phyloP scores from a whole-genome alignment of 2,888 invertebrate species.

The Unio delphinus region DNA sequence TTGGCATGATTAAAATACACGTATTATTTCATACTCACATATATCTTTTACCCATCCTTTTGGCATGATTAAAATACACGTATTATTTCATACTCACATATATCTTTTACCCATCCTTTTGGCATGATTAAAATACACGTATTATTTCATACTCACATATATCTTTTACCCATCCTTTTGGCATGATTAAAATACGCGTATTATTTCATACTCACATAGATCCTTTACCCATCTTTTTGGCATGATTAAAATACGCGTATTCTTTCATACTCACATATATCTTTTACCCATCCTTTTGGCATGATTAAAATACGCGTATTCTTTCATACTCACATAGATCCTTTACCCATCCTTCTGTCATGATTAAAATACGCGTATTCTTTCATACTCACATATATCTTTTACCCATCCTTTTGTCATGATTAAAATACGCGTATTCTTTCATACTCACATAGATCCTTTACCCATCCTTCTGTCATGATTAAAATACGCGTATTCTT shows the following conservation, averaged over 20 bases:
- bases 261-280: constrained; percentile 58
- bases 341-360: constrained; percentile 65
- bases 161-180: constrained; percentile 69
- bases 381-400: constrained; percentile 62
- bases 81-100: constrained; percentile 52
- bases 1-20: constrained; percentile 28
- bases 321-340: constrained; percentile 62
- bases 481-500: neutral
- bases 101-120: constrained; percentile 67
- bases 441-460: constrained; percentile 63
- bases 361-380: neutral
- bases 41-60: constrained; percentile 68
- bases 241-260: constrained; percentile 27
- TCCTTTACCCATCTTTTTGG: constrained; percentile 69
- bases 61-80: constrained; percentile 45
- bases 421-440: neutral
- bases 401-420: constrained; percentile 65
- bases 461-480: constrained; percentile 64
- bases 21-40: constrained; percentile 48
- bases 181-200: neutral
- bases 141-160: constrained; percentile 52
- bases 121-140: constrained; percentile 45
- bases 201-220: constrained; percentile 53
- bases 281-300: constrained; percentile 68
- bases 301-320: constrained; percentile 26